A percentile compares a stretch with the other conserved stretches of the same genome.
These are phyloP conservation scores for Parasteatoda tepidariorum DNA, from an alignment of 1,140 invertebrate genomes.

Conservation along the genomic window DNA sequence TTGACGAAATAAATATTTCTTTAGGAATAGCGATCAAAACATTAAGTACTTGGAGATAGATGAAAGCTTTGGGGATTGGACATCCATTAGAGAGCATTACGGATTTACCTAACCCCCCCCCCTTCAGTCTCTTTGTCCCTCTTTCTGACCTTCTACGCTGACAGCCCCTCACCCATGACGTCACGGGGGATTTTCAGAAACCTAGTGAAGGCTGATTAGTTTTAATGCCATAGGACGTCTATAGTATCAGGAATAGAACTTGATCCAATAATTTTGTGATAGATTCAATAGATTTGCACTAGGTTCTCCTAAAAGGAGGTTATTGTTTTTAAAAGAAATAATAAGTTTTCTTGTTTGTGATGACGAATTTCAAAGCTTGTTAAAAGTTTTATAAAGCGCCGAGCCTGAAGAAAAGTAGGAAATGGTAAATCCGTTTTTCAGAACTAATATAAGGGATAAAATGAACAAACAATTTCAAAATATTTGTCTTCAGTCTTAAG, in stretches of 20 bases:
- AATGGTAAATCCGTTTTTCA: no score
- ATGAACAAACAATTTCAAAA: no score
- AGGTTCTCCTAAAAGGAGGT: neutral
- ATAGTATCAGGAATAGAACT: neutral
- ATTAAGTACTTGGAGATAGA: slow-evolving; percentile 25
- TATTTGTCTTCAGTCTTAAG: no score
- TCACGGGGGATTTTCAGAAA: slow-evolving; percentile 10
- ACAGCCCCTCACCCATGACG: neutral
- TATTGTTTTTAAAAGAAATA: neutral
- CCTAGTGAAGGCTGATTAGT: neutral
- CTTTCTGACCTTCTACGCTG: no score
- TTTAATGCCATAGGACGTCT: slow-evolving; percentile 1
- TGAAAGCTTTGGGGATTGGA: slow-evolving; percentile 14
- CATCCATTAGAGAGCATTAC: slow-evolving; percentile 21
- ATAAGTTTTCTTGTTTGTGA: no score
- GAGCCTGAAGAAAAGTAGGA: no score
- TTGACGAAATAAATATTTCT: neutral
- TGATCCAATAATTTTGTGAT: slow-evolving; percentile 3
- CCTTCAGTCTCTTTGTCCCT: no score
- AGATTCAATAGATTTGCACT: neutral
- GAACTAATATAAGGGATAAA: no score
- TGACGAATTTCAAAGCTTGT: no score
- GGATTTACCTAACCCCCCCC: slow-evolving; percentile 11
- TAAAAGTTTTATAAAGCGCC: no score
- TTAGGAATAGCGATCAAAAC: slow-evolving; percentile 8